Base-by-base conservation (phyloP, 2,113 vertebrate species). In the Gobiocypris rarus region DNA sequence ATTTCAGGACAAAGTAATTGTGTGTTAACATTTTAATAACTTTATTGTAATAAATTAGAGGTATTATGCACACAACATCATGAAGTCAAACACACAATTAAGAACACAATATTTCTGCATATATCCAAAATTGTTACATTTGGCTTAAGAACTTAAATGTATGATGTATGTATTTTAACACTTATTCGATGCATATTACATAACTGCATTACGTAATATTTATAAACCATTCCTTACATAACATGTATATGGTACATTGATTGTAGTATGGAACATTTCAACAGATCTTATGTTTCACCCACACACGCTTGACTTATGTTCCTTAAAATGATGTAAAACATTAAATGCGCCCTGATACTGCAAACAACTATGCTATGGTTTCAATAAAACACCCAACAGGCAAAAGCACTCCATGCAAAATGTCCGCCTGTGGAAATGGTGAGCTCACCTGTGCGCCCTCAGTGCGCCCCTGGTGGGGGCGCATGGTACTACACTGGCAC, bases 361-460 rank as follows among this genome's bases (percentile, higher is more conserved):
- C 45, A 50, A 81, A n/a, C 41, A 45, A 43, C 15, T 7, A 28
- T 22, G 43, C 19, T 22, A 7, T 22, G 8, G 54, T 22, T 67
- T 50, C 0, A 19, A 67, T 11, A 67, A 31, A 81, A 28, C 26
- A 52, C 41, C 78, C 26, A 52, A 50, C 26, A 31, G 78, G 15
- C 17, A 34, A 31, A 26, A 31, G 43, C 24, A 81, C 9, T n/a
- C n/a, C 43, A 84, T 71, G 52, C 75, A 86, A 77, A 83, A 79
- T 86, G 81, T 86, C 75, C 54, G 61, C 56, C 75, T 8, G 26
- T 70, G 45, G 75, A 41, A 74, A 69, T 78, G 26, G 85, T 58
- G 81, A 71, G 81, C 82, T 86, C 81, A 83, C 81, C 81, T 83
- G 85, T 17, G 7, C 34, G 9, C 67, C 17, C 13, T 48, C 15